Evolutionary conservation across 2,797 vertebrate genomes (phyloP), one percentile per base, ranked within the genome.

Genomic region (Heterohyrax brucei): DNA sequence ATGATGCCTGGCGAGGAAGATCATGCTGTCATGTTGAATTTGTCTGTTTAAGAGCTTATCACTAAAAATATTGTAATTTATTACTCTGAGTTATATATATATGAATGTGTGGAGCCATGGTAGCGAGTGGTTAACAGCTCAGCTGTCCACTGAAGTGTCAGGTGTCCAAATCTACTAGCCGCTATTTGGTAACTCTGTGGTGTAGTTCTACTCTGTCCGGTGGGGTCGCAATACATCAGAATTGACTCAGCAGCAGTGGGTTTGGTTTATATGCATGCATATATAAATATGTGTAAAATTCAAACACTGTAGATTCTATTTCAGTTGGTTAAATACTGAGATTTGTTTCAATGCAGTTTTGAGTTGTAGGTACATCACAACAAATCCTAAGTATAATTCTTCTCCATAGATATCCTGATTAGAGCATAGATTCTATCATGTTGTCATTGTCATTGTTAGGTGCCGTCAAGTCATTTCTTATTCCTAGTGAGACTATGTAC

Each of bases 231-330:
- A 56, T 56, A 14, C 12, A 14, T 10, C 12, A 14, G 53, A 56
- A 10, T 56, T 56, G 53, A 14, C 12, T 56, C 8, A 13, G 16
- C 53, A 56, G 53, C 53, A 56, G 12, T 14, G 12, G 53, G 12
- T 56, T 56, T 56, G 53, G 53, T 56, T 56, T 56, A 13, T 56
- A 56, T 56, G 53, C 16, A 56, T 56, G 7, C 84, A 85, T 10
- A 64, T 16, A 66, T 46, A 86, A 95, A 73, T 82, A 90, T 50
- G 64, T 93, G 22, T 76, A 82, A 85, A 77, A 81, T 77, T 89
- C 88, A 87, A 86, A 5, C 12, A 89, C 46, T 87, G 61, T 28
- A 79, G 24, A 64, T 96, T 64, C 19, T 85, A 70, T 80, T 89
- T 87, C 56, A 94, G 85, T 53, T 82, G 18, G 16, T 83, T 83